phyloP scores from a whole-genome alignment of 2,113 vertebrate species.

The Apodemus sylvaticus region DNA sequence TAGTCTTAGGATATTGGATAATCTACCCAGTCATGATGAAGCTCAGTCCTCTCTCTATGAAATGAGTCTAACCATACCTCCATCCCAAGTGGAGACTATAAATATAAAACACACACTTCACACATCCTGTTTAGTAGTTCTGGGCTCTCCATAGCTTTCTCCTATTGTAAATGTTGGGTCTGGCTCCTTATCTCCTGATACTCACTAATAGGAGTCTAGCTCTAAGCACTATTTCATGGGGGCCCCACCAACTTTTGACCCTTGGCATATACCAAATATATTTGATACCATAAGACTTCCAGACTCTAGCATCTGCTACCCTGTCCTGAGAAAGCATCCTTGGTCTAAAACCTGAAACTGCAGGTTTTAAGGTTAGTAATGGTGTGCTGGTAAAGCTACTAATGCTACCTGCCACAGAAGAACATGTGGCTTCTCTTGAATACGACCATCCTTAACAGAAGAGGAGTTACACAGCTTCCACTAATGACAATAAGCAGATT shows the following conservation, averaged over 20 bases:
- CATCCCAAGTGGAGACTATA: background rate
- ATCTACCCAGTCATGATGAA: background rate
- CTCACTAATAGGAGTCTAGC: background rate
- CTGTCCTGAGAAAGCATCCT: background rate
- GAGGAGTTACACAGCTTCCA: background rate
- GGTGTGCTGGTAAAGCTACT: background rate
- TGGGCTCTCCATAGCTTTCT: background rate
- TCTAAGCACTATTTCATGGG: background rate
- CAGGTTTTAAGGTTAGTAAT: background rate
- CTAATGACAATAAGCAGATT: fast-evolving
- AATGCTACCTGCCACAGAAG: background rate
- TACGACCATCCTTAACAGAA: background rate
- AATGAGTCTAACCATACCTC: background rate
- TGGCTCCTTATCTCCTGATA: background rate
- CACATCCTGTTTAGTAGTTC: background rate
- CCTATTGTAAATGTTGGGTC: background rate
- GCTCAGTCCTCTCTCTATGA: background rate
- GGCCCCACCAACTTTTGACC: too few relatives aligned
- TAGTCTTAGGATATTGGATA: background rate
- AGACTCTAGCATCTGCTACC: background rate
- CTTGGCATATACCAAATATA: background rate
- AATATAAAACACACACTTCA: background rate
- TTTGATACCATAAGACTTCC: background rate
- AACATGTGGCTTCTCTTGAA: conserved; percentile 15
- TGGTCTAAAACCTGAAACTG: background rate